Percentiles rank a stretch among this genome's conserved stretches.
Evolutionary conservation across 1,140 invertebrate genomes (phyloP).

Genomic region (Lineus longissimus): DNA sequence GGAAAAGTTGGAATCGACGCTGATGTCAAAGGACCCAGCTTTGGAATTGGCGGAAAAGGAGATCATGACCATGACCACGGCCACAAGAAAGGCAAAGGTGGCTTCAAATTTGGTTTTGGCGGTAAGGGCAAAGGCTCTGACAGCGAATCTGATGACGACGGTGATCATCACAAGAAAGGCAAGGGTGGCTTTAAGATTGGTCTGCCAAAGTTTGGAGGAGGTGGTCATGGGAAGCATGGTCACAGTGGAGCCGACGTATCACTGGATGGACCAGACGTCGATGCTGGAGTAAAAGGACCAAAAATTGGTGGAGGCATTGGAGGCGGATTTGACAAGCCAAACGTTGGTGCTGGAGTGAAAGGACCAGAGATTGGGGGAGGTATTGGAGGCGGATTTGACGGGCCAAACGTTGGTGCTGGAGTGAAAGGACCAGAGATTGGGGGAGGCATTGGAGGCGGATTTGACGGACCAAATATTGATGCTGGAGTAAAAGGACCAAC

Average conservation of each 20-base stretch:
- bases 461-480: not conserved
- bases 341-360: too few relatives aligned
- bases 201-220: not conserved
- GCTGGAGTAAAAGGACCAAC: not conserved
- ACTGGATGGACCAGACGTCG: too few relatives aligned
- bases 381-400: too few relatives aligned
- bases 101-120: not conserved
- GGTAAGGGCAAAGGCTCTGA: not conserved
- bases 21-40: not conserved
- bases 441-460: not conserved
- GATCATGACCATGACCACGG: not conserved
- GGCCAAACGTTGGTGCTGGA: not conserved
- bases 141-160: not conserved
- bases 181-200: not conserved
- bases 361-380: too few relatives aligned
- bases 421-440: not conserved
- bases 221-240: not conserved
- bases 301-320: too few relatives aligned
- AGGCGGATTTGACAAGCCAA: not conserved
- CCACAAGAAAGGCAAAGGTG: not conserved
- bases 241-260: not conserved
- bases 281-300: not conserved
- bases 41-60: not conserved
- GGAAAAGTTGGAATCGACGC: not conserved
- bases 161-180: not conserved